phyloP scores from a whole-genome alignment of 2,113 vertebrate species.

The Coptodon rendalli region DNA sequence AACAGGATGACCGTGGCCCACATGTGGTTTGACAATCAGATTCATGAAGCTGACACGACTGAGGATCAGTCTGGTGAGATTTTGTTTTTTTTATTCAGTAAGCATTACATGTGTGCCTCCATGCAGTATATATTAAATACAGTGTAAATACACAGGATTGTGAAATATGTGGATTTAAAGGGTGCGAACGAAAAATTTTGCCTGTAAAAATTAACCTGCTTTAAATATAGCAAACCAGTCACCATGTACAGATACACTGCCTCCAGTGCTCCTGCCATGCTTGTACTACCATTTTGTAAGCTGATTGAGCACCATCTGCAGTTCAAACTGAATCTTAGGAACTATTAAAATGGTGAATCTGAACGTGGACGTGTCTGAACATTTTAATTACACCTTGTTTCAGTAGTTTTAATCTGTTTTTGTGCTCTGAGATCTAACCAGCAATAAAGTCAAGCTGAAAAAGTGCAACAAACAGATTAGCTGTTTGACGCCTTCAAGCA shows the following conservation, averaged over 20 bases:
- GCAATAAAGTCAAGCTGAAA: neutral
- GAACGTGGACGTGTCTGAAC: neutral
- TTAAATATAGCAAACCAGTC: neutral
- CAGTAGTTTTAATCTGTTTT: neutral
- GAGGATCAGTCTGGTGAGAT: conserved; percentile 86
- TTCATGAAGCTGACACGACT: conserved; percentile 89
- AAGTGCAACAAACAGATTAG: neutral
- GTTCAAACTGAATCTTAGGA: neutral
- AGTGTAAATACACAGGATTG: neutral
- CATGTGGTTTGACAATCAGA: conserved; percentile 96
- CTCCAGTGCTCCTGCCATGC: neutral
- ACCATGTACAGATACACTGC: accelerated
- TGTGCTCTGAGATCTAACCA: neutral
- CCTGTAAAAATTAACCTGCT: neutral
- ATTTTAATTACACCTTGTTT: neutral
- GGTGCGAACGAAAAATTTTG: accelerated
- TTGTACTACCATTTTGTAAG: neutral
- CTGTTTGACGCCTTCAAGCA: neutral
- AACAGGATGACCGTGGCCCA: conserved; percentile 93
- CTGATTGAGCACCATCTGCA: neutral
- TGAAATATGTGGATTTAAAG: accelerated
- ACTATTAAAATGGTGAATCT: neutral
- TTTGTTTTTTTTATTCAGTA: accelerated
- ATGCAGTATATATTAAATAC: accelerated
- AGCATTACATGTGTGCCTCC: neutral